These are phyloP conservation scores for Athalia circularis DNA, from an alignment of 2,888 invertebrate genomes.

Conservation along the genomic window DNA sequence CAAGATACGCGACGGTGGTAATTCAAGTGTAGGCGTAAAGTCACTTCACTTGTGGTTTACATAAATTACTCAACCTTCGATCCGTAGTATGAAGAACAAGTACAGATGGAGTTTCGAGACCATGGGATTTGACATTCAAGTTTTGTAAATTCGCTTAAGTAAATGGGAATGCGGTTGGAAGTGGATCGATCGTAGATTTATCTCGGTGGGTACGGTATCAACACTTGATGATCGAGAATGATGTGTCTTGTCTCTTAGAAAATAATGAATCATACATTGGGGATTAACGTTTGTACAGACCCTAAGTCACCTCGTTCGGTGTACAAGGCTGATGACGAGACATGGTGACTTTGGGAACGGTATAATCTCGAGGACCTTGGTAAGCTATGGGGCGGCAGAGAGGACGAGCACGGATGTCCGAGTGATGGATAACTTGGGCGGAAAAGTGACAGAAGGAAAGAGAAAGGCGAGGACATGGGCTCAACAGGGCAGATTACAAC, in stretches of 20 bases:
- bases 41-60: neutral
- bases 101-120: too few relatives aligned
- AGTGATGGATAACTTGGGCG: conserved; percentile 45
- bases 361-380: conserved; percentile 11
- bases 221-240: neutral
- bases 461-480: conserved; percentile 36
- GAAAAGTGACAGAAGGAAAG: conserved; percentile 42
- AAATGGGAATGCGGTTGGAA: too few relatives aligned
- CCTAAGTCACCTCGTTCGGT: conserved; percentile 25
- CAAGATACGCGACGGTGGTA: conserved; percentile 10
- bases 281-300: conserved; percentile 4
- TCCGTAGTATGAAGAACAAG: too few relatives aligned
- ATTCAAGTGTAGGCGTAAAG: conserved; percentile 3
- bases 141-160: too few relatives aligned
- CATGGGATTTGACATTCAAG: too few relatives aligned
- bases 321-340: conserved; percentile 9
- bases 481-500: conserved; percentile 43
- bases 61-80: too few relatives aligned
- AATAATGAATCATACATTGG: conserved; percentile 17
- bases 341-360: conserved; percentile 12
- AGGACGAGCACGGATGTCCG: conserved; percentile 21
- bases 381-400: conserved; percentile 8
- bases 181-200: too few relatives aligned
- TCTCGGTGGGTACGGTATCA: neutral
- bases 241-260: conserved; percentile 5